Evolutionary conservation across 2,113 vertebrate genomes (phyloP).

Genomic region (Leptobrachium ailaonicum): DNA sequence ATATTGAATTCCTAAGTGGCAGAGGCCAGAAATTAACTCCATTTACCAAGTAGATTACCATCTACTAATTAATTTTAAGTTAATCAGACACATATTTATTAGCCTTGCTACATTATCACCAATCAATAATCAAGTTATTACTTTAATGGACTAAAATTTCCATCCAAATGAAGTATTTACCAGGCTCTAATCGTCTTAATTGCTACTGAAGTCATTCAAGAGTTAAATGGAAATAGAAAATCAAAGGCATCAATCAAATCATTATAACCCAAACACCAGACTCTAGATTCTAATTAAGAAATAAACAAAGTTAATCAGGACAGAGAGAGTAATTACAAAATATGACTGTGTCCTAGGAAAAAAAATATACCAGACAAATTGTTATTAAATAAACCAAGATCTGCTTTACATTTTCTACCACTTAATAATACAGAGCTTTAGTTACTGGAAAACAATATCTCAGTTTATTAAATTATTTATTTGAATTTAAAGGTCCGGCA

Average conservation of each 20-base stretch:
- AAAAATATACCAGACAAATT: conserved; percentile 49
- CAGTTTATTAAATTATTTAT: conserved; percentile 58
- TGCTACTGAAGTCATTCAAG: conserved; percentile 55
- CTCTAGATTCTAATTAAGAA: conserved; percentile 64
- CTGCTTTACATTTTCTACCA: conserved; percentile 32
- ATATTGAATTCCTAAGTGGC: background rate
- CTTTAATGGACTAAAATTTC: conserved; percentile 61
- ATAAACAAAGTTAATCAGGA: conserved; percentile 73
- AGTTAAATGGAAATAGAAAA: conserved; percentile 69
- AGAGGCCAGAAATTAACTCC: background rate
- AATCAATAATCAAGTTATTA: conserved; percentile 65
- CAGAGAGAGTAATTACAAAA: conserved; percentile 63
- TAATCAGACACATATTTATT: conserved; percentile 42
- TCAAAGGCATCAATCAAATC: conserved; percentile 66
- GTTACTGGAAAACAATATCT: conserved; percentile 51
- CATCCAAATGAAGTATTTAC: conserved; percentile 52
- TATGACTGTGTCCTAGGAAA: conserved; percentile 51
- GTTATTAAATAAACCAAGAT: conserved; percentile 56
- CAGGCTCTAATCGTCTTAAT: conserved; percentile 54
- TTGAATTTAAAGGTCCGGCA: conserved; percentile 56
- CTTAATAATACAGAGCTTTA: background rate
- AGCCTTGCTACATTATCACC: conserved; percentile 62
- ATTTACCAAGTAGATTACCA: conserved; percentile 12
- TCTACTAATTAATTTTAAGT: conserved; percentile 37
- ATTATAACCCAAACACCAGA: conserved; percentile 64